Evolutionary conservation across 2,113 vertebrate genomes (phyloP).

Genomic region (Accipiter cooperii): DNA sequence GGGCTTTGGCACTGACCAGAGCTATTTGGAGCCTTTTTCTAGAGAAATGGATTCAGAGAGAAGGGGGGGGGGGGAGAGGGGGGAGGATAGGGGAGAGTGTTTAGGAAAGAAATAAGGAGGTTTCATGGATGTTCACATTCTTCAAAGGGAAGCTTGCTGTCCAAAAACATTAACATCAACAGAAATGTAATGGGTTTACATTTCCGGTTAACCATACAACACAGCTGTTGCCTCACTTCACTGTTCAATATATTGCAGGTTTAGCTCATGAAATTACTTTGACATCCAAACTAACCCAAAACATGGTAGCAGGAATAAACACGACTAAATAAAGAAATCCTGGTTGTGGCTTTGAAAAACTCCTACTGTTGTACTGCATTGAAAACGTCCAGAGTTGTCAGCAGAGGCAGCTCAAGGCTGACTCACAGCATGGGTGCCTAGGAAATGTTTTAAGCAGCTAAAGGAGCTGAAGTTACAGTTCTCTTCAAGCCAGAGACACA

Average conservation of each 20-base stretch:
- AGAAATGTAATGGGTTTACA: conserved; percentile 1
- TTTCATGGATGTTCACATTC: background rate
- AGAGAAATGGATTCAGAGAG: background rate
- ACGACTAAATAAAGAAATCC: background rate
- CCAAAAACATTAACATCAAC: background rate
- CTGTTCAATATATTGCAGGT: background rate
- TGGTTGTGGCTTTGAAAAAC: background rate
- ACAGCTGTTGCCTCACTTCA: background rate
- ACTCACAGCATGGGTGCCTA: background rate
- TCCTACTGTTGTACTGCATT: background rate
- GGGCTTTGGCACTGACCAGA: background rate
- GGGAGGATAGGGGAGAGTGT: background rate
- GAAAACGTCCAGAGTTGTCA: background rate
- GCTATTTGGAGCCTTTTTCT: background rate
- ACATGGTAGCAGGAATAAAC: background rate
- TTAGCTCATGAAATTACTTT: conserved; percentile 9
- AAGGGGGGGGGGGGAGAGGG: fast-evolving
- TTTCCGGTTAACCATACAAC: conserved; percentile 19
- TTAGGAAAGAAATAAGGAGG: background rate
- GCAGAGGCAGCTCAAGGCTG: background rate
- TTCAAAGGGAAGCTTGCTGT: conserved; percentile 1
- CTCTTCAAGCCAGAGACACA: background rate
- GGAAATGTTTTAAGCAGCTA: background rate
- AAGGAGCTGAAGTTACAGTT: background rate
- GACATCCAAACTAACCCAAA: conserved; percentile 36